Evolutionary conservation across 1,140 invertebrate genomes (phyloP).

Genomic region (Bradysia coprophila): DNA sequence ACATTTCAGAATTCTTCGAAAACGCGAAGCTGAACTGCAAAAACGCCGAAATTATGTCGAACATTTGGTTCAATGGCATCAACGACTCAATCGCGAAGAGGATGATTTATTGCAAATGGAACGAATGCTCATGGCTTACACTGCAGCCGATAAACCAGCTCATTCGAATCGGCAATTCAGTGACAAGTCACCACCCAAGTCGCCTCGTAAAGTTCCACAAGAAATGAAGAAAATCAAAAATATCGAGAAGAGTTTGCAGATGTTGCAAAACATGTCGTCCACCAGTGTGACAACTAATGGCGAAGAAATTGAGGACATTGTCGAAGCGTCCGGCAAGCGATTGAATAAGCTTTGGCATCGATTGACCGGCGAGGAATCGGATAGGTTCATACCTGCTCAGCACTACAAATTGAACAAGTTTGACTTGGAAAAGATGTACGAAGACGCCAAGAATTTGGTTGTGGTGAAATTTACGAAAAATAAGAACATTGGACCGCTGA

Average conservation of each 20-base stretch:
- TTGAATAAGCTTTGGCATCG: constrained; percentile 11
- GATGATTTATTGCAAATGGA: constrained; percentile 8
- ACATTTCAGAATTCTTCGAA: constrained; percentile 4
- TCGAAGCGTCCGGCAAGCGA: constrained; percentile 7
- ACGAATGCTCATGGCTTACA: constrained; percentile 4
- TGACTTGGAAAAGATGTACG: constrained; percentile 9
- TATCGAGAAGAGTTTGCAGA: constrained; percentile 9
- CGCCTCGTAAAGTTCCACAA: background rate
- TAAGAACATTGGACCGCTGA: too few species aligned
- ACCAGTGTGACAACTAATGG: background rate
- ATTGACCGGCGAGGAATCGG: constrained; percentile 6
- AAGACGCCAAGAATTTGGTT: constrained; percentile 8
- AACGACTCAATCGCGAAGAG: constrained; percentile 9
- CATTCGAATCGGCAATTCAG: background rate
- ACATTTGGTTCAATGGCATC: constrained; percentile 10
- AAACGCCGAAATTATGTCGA: constrained; percentile 8
- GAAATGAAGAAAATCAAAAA: constrained; percentile 7
- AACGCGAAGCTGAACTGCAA: constrained; percentile 8
- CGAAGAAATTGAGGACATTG: constrained; percentile 3
- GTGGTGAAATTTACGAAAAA: constrained; percentile 6
- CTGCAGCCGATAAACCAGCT: constrained; percentile 6
- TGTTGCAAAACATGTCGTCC: constrained; percentile 6
- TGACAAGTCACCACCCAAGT: background rate
- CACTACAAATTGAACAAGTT: constrained; percentile 8
- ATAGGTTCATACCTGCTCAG: constrained; percentile 7